These are phyloP conservation scores for Chrysodeixis includens DNA, from an alignment of 2,888 invertebrate genomes.

Conservation along the genomic window DNA sequence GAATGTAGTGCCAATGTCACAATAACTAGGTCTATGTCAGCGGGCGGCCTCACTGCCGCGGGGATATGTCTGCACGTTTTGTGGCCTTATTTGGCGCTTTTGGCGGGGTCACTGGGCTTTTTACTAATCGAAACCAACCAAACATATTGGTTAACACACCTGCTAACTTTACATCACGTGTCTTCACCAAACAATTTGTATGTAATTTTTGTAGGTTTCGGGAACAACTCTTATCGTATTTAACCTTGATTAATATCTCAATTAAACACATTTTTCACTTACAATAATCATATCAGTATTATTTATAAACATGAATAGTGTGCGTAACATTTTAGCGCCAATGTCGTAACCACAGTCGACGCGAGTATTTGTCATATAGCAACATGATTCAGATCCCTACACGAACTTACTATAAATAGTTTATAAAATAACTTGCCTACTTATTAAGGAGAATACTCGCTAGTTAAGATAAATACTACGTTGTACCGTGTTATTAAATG, in stretches of 20 bases:
- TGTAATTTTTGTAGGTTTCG: neutral
- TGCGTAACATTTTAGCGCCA: conserved; percentile 38
- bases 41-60: conserved; percentile 77
- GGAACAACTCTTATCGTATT: neutral
- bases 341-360: conserved; percentile 21
- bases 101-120: conserved; percentile 66
- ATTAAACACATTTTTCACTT: neutral
- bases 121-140: conserved; percentile 50
- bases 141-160: conserved; percentile 37
- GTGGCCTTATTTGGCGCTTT: conserved; percentile 73
- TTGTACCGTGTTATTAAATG: conserved; percentile 46
- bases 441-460: conserved; percentile 33
- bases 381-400: conserved; percentile 43
- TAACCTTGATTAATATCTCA: conserved; percentile 11
- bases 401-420: conserved; percentile 43
- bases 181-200: conserved; percentile 7
- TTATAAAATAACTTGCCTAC: conserved; percentile 34
- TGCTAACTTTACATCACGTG: conserved; percentile 30
- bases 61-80: conserved; percentile 68
- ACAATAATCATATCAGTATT: conserved; percentile 5
- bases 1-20: conserved; percentile 89
- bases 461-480: conserved; percentile 36
- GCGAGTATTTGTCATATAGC: conserved; percentile 26
- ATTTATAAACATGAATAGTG: conserved; percentile 6
- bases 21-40: conserved; percentile 88